A percentile compares a stretch with the other conserved stretches of the same genome.
Conservation (phyloP, 2,797 vertebrate species). For the Platyrinchus mystaceus region DNA sequence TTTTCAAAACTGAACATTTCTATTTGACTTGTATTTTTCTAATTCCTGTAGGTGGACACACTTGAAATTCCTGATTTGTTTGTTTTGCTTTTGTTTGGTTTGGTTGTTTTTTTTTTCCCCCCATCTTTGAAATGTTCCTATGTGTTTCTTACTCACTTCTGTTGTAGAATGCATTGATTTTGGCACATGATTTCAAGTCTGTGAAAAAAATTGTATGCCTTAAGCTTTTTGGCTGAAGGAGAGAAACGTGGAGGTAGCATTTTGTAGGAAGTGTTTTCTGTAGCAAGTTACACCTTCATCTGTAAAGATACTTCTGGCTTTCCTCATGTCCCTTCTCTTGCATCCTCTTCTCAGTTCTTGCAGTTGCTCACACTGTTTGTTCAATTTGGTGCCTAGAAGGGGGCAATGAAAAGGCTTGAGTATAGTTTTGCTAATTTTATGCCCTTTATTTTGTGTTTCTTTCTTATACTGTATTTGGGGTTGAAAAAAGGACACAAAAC, state of each 20-base stretch:
- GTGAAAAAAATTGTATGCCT: not conserved
- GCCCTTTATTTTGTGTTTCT: not conserved
- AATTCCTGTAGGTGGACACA: not conserved
- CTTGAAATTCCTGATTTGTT: not conserved
- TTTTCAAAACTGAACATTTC: not conserved
- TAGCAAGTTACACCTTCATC: not conserved
- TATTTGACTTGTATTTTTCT: not conserved
- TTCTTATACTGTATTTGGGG: not conserved
- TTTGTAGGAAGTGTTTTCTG: not conserved
- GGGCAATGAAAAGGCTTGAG: not conserved
- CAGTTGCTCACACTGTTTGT: not conserved
- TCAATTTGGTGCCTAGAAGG: not conserved
- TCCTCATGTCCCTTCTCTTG: not conserved
- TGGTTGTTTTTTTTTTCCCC: not conserved
- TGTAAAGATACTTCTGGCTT: not conserved
- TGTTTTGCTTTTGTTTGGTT: too few species aligned
- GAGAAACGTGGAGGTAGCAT: not conserved
- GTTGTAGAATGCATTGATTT: not conserved
- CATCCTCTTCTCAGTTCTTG: not conserved
- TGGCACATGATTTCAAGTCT: not conserved
- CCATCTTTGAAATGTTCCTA: not conserved
- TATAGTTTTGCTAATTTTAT: not conserved
- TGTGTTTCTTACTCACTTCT: not conserved
- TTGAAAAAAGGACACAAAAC: not conserved
- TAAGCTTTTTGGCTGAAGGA: not conserved